Conservation (phyloP, 2,113 vertebrate genomes). For the Suncus etruscus region DNA sequence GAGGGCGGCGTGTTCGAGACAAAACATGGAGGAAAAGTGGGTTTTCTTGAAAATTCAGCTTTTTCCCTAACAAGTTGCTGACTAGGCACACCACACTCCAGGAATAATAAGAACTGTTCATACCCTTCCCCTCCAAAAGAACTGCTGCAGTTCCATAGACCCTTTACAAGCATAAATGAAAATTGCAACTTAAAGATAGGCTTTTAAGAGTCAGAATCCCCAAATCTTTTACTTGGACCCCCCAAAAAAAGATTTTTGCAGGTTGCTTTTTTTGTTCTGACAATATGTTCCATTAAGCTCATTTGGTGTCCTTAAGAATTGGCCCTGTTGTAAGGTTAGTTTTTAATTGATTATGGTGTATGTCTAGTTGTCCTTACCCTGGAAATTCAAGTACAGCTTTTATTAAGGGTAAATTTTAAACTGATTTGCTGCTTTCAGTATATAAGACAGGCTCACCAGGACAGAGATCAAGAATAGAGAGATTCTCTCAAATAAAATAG, state of each 20-base stretch:
- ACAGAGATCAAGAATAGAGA: background rate
- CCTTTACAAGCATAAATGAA: background rate
- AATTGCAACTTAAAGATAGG: background rate
- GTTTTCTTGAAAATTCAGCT: background rate
- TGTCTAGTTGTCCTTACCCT: background rate
- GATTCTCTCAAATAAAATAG: conserved; percentile 26
- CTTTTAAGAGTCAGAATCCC: conserved; percentile 1
- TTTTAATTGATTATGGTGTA: background rate
- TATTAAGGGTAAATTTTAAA: background rate
- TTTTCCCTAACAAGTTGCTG: background rate
- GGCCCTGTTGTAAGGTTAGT: background rate
- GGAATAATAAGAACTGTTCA: background rate
- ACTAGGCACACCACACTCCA: background rate
- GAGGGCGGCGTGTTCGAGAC: conserved; percentile 61
- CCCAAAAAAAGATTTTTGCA: background rate
- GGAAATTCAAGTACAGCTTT: background rate
- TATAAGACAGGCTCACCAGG: background rate
- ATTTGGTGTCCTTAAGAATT: background rate
- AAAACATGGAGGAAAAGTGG: too few relatives aligned
- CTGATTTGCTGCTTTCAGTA: background rate
- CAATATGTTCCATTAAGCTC: background rate
- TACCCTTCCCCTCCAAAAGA: background rate
- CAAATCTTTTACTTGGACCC: background rate
- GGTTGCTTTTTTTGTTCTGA: background rate
- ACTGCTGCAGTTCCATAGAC: background rate